Percentiles rank a stretch among this genome's conserved stretches.
Conservation (phyloP, 2,113 vertebrate species). For the Salvelinus sp. region DNA sequence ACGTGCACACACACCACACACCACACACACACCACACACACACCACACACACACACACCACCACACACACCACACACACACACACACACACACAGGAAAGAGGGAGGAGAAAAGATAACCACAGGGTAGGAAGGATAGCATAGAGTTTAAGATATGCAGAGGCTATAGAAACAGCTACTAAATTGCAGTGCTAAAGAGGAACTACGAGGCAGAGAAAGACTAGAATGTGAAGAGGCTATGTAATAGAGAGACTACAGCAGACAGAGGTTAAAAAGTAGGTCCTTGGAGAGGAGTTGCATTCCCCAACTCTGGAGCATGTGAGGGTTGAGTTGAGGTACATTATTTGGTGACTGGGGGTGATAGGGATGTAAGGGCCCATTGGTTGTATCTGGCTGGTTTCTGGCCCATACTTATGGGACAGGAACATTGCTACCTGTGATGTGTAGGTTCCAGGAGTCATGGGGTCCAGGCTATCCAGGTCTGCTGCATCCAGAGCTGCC, state of each 20-base stretch:
- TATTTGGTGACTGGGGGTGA: neutral
- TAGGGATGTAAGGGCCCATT: neutral
- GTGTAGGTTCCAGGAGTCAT: constrained; percentile 95
- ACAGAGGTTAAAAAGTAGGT: neutral
- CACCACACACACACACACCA: constrained; percentile 11
- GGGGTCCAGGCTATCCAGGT: constrained; percentile 91
- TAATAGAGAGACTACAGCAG: neutral
- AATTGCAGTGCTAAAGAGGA: neutral
- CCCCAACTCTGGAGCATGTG: neutral
- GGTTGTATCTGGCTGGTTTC: neutral
- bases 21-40: constrained; percentile 10
- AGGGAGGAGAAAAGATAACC: constrained; percentile 31
- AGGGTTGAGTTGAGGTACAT: neutral
- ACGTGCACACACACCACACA: too few relatives aligned
- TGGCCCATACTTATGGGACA: too few relatives aligned
- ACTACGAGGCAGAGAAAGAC: neutral
- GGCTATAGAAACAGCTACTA: neutral
- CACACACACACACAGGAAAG: constrained; percentile 34
- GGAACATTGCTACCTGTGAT: constrained; percentile 82
- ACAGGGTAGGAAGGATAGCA: constrained; percentile 32
- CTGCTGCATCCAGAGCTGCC: constrained; percentile 94
- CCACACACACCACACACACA: neutral
- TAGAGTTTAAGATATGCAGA: neutral
- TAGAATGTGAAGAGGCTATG: constrained; percentile 24
- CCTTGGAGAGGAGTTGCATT: neutral